phyloP scores from a whole-genome alignment of 2,113 vertebrate genomes.

The Lanius collurio region DNA sequence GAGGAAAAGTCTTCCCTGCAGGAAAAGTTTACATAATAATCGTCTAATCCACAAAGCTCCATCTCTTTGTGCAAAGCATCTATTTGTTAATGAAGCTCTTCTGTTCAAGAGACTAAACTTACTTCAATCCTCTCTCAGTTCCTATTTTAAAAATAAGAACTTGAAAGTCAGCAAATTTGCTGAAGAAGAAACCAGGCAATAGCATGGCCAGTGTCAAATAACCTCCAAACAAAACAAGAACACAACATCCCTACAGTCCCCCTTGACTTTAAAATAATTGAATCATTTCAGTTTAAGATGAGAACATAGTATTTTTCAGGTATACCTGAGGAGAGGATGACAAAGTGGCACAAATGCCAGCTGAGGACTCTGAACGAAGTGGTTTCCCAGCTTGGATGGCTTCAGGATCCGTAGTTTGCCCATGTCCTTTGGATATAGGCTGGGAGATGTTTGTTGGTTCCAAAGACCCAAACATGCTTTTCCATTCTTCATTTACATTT shows the following conservation, averaged over 20 bases:
- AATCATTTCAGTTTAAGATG: neutral
- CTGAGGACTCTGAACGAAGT: slow-evolving; percentile 80
- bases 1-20: neutral
- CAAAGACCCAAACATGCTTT: slow-evolving; percentile 98
- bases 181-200: neutral
- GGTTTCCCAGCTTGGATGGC: slow-evolving; percentile 69
- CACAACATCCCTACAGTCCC: neutral
- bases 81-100: neutral
- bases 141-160: neutral
- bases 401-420: slow-evolving; percentile 73
- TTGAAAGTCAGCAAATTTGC: neutral
- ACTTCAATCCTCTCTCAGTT: neutral
- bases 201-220: neutral
- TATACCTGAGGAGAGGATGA: slow-evolving; percentile 83
- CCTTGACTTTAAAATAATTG: neutral
- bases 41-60: neutral
- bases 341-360: slow-evolving; percentile 72
- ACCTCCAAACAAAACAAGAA: neutral
- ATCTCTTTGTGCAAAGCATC: neutral
- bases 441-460: slow-evolving; percentile 82
- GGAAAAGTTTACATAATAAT: neutral
- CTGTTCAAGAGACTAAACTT: neutral
- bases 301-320: neutral
- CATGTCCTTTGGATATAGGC: slow-evolving; percentile 74
- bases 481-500: slow-evolving; percentile 98